A percentile compares a stretch with the other conserved stretches of the same genome.
Evolutionary conservation across 2,888 invertebrate species (phyloP).

Genomic region (Orthonychiurus folsomi): DNA sequence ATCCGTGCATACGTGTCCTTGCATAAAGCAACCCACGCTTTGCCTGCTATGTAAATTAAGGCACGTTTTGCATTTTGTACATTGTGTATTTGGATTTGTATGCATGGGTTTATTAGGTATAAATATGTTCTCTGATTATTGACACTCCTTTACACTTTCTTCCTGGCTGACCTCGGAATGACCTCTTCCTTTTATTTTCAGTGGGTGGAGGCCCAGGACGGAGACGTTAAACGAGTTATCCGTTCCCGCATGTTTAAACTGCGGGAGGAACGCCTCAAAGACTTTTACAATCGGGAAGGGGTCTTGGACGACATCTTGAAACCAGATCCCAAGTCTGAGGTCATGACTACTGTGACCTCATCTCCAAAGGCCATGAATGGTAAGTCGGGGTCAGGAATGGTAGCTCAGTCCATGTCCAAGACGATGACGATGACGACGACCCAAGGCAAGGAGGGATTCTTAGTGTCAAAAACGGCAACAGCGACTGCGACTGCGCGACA

Average conservation of each 20-base stretch:
- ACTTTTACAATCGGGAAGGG: conserved; percentile 58
- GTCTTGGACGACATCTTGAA: conserved; percentile 39
- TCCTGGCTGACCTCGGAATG: too few species aligned
- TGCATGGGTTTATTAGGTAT: too few species aligned
- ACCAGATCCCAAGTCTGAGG: conserved; percentile 13
- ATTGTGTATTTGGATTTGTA: too few species aligned
- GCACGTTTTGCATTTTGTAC: too few species aligned
- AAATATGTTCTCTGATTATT: too few species aligned
- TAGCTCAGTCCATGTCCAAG: conserved; percentile 10
- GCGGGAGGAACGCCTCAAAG: conserved; percentile 66
- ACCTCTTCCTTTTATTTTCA: conserved; percentile 47
- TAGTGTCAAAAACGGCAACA: neutral
- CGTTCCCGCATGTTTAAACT: conserved; percentile 74
- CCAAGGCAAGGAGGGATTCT: too few species aligned
- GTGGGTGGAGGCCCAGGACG: conserved; percentile 82
- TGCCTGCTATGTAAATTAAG: too few species aligned
- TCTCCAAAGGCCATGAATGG: conserved; percentile 48
- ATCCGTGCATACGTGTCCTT: too few species aligned
- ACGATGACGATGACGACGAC: conserved; percentile 13
- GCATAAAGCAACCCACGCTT: too few species aligned
- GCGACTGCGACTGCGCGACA: neutral
- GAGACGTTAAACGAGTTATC: conserved; percentile 75
- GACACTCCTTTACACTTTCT: too few species aligned
- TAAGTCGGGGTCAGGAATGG: neutral
- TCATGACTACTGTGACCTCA: conserved; percentile 51